Evolutionary conservation across 2,797 vertebrate genomes (phyloP).

Genomic region (Poeciliopsis infans): DNA sequence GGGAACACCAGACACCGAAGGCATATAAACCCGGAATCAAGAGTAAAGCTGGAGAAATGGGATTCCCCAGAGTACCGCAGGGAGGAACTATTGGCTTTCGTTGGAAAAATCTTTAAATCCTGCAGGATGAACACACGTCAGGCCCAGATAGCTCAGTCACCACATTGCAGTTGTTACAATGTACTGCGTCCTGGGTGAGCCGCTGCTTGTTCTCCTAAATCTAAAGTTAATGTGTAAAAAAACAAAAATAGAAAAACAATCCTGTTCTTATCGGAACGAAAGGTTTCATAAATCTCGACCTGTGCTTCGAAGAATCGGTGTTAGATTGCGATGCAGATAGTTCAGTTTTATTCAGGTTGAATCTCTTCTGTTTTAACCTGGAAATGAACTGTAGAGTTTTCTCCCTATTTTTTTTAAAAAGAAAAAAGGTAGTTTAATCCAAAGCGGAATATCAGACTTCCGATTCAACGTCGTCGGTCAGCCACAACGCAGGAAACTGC

Average conservation of each 20-base stretch:
- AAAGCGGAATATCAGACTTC: not conserved
- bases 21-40: conserved; percentile 65
- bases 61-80: conserved; percentile 24
- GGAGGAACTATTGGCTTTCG: conserved; percentile 17
- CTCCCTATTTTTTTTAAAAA: no score
- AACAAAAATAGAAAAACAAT: not conserved
- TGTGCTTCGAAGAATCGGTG: not conserved
- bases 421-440: not conserved
- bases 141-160: not conserved
- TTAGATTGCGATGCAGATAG: not conserved
- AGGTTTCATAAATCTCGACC: not conserved
- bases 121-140: not conserved
- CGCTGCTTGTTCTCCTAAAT: not conserved
- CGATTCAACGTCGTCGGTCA: not conserved
- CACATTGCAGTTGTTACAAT: not conserved
- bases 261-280: not conserved
- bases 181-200: not conserved
- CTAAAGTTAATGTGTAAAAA: not conserved
- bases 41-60: conserved; percentile 50
- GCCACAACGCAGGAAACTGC: not conserved
- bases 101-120: not conserved
- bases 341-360: not conserved
- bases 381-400: not conserved
- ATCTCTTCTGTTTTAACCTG: not conserved
- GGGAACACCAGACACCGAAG: conserved; percentile 56